Percentiles rank a stretch among this genome's conserved stretches.
phyloP scores from a whole-genome alignment of 1,140 invertebrate genomes.

The Papilio aristodemus region DNA sequence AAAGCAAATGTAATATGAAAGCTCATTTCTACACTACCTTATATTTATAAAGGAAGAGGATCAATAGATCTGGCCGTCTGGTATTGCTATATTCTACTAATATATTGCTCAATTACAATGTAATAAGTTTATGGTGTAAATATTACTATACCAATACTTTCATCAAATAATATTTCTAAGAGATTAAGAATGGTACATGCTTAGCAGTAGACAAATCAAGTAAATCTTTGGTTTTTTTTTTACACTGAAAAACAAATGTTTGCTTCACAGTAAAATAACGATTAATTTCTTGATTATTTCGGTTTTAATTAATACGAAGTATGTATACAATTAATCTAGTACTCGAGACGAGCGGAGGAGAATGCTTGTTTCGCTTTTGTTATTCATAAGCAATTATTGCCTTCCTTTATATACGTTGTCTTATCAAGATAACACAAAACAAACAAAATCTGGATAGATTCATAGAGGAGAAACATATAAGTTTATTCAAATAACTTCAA shows the following conservation, averaged over 20 bases:
- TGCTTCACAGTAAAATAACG: background rate
- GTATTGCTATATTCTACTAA: too few species aligned
- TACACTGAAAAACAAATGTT: background rate
- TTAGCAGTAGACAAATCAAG: too few species aligned
- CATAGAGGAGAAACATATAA: background rate
- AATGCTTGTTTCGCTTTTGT: slow-evolving; percentile 6
- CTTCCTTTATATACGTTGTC: background rate
- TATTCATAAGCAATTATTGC: slow-evolving; percentile 18
- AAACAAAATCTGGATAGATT: background rate
- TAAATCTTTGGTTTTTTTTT: too few species aligned
- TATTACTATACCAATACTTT: too few species aligned
- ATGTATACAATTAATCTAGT: slow-evolving; percentile 4
- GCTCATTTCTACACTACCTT: too few species aligned
- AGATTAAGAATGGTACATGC: too few species aligned
- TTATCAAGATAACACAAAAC: background rate
- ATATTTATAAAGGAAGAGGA: too few species aligned
- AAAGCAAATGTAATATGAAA: too few species aligned
- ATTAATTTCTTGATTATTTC: background rate
- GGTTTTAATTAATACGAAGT: slow-evolving; percentile 4
- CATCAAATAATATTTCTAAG: too few species aligned
- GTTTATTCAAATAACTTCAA: background rate
- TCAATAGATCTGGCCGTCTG: too few species aligned
- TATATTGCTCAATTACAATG: too few species aligned
- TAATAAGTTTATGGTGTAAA: too few species aligned
- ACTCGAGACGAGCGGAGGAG: background rate